These are phyloP conservation scores for Trialeurodes vaporariorum DNA, from an alignment of 1,140 invertebrate genomes.

Conservation along the genomic window DNA sequence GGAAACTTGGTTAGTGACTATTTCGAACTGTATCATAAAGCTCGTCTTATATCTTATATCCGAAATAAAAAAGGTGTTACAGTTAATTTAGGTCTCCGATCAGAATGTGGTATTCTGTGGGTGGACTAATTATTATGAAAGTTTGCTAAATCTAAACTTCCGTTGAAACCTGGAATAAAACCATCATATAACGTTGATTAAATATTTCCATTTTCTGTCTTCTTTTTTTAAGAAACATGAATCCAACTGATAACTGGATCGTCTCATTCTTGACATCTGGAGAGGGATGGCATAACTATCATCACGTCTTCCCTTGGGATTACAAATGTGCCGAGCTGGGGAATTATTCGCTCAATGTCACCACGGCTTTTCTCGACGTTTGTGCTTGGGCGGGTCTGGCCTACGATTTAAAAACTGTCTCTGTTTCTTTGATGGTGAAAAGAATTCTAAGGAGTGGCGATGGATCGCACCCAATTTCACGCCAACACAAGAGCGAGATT, in stretches of 20 bases:
- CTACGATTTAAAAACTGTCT: constrained; percentile 45
- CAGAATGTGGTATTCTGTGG: no score
- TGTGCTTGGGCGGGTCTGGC: constrained; percentile 47
- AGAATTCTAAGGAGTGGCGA: constrained; percentile 62
- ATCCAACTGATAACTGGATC: constrained; percentile 40
- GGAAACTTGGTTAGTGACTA: no score
- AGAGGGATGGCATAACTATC: constrained; percentile 63
- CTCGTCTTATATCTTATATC: no score
- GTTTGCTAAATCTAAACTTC: no score
- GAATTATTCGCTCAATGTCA: constrained; percentile 39
- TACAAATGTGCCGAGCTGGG: constrained; percentile 53
- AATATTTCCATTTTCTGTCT: no score
- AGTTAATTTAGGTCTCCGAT: no score
- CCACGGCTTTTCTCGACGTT: constrained; percentile 39
- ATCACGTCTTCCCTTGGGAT: constrained; percentile 66
- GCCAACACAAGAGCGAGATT: constrained; percentile 15
- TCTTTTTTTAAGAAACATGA: constrained; percentile 54
- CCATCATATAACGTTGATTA: no score
- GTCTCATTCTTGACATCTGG: constrained; percentile 37
- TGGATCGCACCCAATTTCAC: constrained; percentile 43
- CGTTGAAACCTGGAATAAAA: no score
- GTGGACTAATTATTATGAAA: no score
- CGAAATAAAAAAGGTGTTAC: no score
- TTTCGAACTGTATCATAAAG: no score
- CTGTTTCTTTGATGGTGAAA: constrained; percentile 40